Conservation (phyloP, 2,113 vertebrate genomes). For the Megatriorchis doriae region DNA sequence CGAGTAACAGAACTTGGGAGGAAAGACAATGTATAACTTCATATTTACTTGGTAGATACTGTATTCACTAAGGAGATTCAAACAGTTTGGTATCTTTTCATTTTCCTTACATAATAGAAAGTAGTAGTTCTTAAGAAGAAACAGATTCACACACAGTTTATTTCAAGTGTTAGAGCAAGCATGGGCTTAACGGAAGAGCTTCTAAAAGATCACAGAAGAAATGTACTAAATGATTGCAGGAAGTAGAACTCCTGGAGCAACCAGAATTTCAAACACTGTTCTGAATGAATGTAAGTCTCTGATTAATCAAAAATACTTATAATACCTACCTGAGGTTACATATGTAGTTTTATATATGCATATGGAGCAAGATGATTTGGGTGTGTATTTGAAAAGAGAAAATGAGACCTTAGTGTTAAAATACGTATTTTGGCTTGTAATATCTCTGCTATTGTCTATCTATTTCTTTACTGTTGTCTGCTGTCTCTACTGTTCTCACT, state of each 20-base stretch:
- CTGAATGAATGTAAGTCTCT: not conserved
- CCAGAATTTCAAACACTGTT: not conserved
- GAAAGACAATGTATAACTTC: not conserved
- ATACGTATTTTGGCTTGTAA: not conserved
- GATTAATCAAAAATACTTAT: not conserved
- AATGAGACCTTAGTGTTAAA: not conserved
- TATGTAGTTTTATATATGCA: not conserved
- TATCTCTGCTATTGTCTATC: not conserved
- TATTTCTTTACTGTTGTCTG: not conserved
- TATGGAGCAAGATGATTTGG: not conserved
- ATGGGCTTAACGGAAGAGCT: not conserved
- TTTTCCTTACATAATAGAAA: constrained; percentile 19
- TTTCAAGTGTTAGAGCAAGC: not conserved
- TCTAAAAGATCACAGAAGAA: constrained; percentile 12
- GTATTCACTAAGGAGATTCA: not conserved
- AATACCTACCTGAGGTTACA: not conserved
- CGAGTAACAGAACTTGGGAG: not conserved
- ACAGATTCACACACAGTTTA: not conserved
- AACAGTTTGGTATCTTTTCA: not conserved
- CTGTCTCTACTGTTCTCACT: not conserved
- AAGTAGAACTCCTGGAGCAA: not conserved
- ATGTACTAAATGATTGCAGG: not conserved
- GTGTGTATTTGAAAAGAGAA: not conserved
- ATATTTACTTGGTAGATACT: not conserved
- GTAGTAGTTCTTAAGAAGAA: constrained; percentile 20